Base-by-base conservation (phyloP, 1,140 invertebrate genomes). In the Cotesia chilonis region DNA sequence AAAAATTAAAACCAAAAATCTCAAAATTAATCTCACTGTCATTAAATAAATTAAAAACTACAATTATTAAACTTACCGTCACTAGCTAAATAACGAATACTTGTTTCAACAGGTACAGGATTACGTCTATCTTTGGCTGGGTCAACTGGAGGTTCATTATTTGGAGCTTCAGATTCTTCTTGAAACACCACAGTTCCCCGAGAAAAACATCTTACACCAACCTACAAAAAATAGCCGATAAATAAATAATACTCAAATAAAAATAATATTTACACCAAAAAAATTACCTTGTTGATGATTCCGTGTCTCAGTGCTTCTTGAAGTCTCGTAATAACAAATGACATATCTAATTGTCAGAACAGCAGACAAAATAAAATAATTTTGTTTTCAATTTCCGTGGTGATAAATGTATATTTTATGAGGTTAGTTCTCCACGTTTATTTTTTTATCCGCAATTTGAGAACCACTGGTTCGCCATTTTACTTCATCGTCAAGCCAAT, bases 51-150 rank as follows among this genome's bases (percentile, higher is more conserved):
- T 28, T 36, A 54, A 20, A 74, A 71, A 54, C 36, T 54, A 69
- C 47, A 14, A 6, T 37, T 38, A 20, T n/a, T 41, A 75, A 61
- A 71, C 75, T 73, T 79, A 92, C 91, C 91, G 72, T 90, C 85
- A 85, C 96, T 98, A 79, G 94, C 87, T 73, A 98, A 77, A 85
- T 98, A 98, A 76, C 89, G 87, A 41, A 97, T 93, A 76, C 95
- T 96, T 0, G 91, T 94, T 84, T 96, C 95, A 0, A 95, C 89
- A 4, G 94, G 91, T 75, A 96, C 81, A 65, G 61, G 61, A 84
- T 90, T 88, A 2, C 88, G 89, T 75, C 94, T 87, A 83, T 94
- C 92, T 83, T 90, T 92, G 0, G 84, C 68, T 17, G 87, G 85
- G 80, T 90, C 85, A 59, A 85, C 78, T 73, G 3, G 5, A 60